These are phyloP conservation scores for Saturnia pavonia DNA, from an alignment of 2,888 invertebrate species.

Conservation along the genomic window DNA sequence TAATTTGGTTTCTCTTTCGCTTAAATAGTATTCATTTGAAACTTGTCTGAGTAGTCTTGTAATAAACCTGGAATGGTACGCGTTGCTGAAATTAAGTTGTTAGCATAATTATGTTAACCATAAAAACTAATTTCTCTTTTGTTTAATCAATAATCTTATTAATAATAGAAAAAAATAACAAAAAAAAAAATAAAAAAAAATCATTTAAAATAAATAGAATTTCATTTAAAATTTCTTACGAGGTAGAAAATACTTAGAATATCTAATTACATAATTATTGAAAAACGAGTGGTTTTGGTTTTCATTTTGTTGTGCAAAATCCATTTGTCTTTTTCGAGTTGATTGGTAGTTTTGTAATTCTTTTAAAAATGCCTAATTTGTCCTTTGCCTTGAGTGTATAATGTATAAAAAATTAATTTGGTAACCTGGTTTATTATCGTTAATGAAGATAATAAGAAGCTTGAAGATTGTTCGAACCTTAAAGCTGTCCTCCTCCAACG, in stretches of 20 bases:
- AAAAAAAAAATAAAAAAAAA: too few relatives aligned
- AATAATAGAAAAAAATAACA: too few relatives aligned
- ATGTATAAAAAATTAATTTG: too few relatives aligned
- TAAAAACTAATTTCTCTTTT: too few relatives aligned
- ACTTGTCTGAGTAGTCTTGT: background rate
- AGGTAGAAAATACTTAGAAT: background rate
- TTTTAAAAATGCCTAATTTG: too few relatives aligned
- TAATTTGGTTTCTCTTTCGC: background rate
- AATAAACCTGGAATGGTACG: background rate
- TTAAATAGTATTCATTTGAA: background rate
- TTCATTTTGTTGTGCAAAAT: background rate
- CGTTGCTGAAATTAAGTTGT: background rate
- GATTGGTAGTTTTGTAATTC: too few relatives aligned
- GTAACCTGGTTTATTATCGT: too few relatives aligned
- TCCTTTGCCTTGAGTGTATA: too few relatives aligned
- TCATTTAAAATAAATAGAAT: too few relatives aligned
- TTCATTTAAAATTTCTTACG: background rate
- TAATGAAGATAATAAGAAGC: too few relatives aligned
- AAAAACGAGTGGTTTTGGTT: background rate
- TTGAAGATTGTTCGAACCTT: background rate
- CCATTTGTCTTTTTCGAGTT: background rate
- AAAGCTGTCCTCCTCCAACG: background rate
- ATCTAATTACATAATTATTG: background rate
- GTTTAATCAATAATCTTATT: too few relatives aligned
- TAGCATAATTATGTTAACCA: too few relatives aligned